phyloP scores from a whole-genome alignment of 1,140 invertebrate species.

The Heliothis subflexa region DNA sequence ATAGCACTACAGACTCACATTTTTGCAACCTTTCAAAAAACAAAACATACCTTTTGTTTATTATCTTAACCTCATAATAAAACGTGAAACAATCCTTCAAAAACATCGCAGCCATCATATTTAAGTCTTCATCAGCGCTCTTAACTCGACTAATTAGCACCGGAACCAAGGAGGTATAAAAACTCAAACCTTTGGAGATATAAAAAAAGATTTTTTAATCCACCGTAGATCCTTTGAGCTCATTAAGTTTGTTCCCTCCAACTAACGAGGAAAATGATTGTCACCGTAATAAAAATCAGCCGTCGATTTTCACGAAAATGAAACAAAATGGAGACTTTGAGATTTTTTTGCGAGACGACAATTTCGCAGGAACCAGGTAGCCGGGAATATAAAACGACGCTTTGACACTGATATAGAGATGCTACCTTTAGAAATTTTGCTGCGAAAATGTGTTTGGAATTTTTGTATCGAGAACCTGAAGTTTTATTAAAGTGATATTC shows the following conservation, averaged over 20 bases:
- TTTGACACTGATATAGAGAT: constrained; percentile 24
- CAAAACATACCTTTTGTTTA: neutral
- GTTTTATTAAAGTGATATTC: neutral
- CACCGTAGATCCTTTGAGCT: constrained; percentile 21
- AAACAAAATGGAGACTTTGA: neutral
- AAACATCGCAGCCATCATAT: neutral
- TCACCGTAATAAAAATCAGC: constrained; percentile 34
- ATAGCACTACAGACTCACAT: neutral
- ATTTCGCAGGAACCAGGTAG: constrained; percentile 12
- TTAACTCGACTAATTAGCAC: constrained; percentile 33
- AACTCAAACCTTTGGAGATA: neutral
- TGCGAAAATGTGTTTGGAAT: neutral
- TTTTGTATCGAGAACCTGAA: neutral
- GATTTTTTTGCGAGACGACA: constrained; percentile 13
- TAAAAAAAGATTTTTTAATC: constrained; percentile 38
- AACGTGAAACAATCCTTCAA: constrained; percentile 1
- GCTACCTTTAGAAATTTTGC: constrained; percentile 16
- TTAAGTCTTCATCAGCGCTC: constrained; percentile 35
- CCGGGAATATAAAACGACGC: neutral
- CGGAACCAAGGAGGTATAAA: constrained; percentile 26
- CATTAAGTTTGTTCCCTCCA: constrained; percentile 30
- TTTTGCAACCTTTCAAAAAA: neutral
- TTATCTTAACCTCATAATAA: neutral
- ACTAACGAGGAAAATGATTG: constrained; percentile 40
- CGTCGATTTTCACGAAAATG: constrained; percentile 35